Evolutionary conservation across 1,140 invertebrate genomes (phyloP), one percentile per base, ranked within the genome.

Genomic region (Solen grandis): DNA sequence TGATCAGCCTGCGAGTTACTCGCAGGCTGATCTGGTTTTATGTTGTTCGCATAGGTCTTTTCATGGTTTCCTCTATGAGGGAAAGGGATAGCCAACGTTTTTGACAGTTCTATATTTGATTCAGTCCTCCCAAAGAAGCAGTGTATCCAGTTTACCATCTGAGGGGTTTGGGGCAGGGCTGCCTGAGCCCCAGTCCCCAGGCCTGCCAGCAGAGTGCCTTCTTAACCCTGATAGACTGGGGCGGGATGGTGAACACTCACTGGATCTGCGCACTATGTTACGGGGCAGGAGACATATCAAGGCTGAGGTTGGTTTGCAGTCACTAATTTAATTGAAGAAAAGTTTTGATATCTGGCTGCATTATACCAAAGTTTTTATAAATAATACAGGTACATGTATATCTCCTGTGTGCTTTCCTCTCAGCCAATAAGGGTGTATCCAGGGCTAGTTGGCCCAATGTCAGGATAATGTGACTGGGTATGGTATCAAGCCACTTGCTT

Each of bases 181-280:
- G 19, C 62, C 27, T 66, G 77, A 54, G 10, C 52, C 72, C 19
- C 69, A 73, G 38, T 60, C 78, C 22, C 66, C 68, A 27, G 65
- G 52, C 27, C 63, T 83, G 4, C 65, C 72, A 62, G 75, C 50
- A 35, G 81, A 74, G 62, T 36, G 52, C 29, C 4, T 50, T 25
- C n/a, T 41, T 8, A 25, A 5, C 5, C 16, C 35, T 35, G 22
- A 31, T 31, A 14, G 14, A 2, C 46, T 72, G n/a, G 63, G 62
- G 1, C 65, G 78, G 22, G 81, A 84, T 46, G 55, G 84, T 19
- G 86, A 86, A 62, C 77, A 83, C 46, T 69, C 83, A 13, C 83
- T 90, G 14, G 88, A 88, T 38, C 83, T 89, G 3, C 59, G 66
- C 25, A 78, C 78, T 82, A 84, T 85, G 35, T 80, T 88, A 33